phyloP scores from a whole-genome alignment of 2,888 invertebrate genomes.

The Xylota sylvarum region DNA sequence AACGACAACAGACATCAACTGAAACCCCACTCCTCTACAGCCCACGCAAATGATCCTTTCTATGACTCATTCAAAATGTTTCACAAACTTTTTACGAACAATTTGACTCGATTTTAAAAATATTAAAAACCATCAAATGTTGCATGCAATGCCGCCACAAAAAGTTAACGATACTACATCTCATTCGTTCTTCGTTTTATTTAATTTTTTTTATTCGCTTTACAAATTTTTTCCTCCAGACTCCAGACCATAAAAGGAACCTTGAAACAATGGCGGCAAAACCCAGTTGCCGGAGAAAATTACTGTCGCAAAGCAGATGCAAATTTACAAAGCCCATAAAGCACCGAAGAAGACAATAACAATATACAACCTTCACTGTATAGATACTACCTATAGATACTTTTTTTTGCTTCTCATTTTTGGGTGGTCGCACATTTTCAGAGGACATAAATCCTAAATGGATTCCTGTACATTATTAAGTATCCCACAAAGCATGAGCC shows the following conservation, averaged over 20 bases:
- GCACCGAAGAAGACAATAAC: constrained; percentile 51
- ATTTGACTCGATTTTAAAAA: constrained; percentile 43
- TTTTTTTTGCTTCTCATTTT: constrained; percentile 31
- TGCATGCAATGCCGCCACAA: constrained; percentile 53
- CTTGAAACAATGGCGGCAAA: constrained; percentile 44
- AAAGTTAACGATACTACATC: constrained; percentile 55
- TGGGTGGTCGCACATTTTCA: constrained; percentile 55
- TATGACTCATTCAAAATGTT: constrained; percentile 50
- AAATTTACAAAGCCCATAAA: constrained; percentile 69
- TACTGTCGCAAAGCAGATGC: constrained; percentile 67
- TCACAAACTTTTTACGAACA: constrained; percentile 40
- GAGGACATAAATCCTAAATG: constrained; percentile 73
- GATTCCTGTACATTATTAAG: constrained; percentile 70
- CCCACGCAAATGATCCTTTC: constrained; percentile 39
- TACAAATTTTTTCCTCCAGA: constrained; percentile 31
- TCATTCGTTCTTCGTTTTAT: constrained; percentile 54
- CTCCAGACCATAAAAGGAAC: constrained; percentile 15
- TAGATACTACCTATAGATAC: neutral
- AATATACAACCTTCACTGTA: constrained; percentile 17
- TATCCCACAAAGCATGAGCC: constrained; percentile 49
- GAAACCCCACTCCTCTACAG: neutral
- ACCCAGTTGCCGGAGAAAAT: constrained; percentile 38
- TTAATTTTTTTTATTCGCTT: constrained; percentile 38
- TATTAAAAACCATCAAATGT: constrained; percentile 55
- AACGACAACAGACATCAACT: neutral